phyloP scores from a whole-genome alignment of 2,797 vertebrate genomes.

The Gallinago solitaria region DNA sequence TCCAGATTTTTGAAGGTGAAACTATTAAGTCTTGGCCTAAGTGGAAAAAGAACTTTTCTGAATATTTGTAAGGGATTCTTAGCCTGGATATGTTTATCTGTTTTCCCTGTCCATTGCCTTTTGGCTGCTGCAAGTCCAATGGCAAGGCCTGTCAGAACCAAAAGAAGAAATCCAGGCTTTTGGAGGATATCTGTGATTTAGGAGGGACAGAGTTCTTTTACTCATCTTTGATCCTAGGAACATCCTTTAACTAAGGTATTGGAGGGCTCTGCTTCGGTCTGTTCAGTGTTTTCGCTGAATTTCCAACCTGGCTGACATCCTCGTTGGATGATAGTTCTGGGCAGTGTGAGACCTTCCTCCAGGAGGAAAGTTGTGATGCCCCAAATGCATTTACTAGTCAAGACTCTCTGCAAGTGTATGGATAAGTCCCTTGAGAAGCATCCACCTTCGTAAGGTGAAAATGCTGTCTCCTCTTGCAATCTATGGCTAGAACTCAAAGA shows the following conservation, averaged over 20 bases:
- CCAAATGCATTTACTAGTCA: background rate
- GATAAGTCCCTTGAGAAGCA: background rate
- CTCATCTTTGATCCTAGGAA: background rate
- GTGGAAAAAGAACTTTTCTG: background rate
- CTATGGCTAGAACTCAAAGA: background rate
- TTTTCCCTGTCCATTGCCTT: background rate
- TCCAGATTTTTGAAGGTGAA: background rate
- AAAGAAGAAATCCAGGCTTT: background rate
- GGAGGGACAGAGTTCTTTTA: background rate
- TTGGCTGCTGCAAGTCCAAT: background rate
- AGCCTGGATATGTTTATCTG: background rate
- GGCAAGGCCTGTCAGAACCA: background rate
- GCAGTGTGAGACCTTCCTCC: background rate
- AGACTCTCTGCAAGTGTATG: background rate
- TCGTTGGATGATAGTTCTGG: accelerated
- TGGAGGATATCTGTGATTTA: background rate
- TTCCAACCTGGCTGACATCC: background rate
- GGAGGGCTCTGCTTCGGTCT: background rate
- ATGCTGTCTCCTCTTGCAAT: background rate
- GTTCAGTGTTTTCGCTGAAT: background rate
- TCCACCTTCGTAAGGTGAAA: background rate
- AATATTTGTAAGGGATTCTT: background rate
- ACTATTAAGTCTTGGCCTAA: background rate
- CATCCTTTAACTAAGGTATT: background rate
- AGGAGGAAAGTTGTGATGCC: background rate